These are phyloP conservation scores for Cactoblastis cactorum DNA, from an alignment of 2,888 invertebrate species.

Conservation along the genomic window DNA sequence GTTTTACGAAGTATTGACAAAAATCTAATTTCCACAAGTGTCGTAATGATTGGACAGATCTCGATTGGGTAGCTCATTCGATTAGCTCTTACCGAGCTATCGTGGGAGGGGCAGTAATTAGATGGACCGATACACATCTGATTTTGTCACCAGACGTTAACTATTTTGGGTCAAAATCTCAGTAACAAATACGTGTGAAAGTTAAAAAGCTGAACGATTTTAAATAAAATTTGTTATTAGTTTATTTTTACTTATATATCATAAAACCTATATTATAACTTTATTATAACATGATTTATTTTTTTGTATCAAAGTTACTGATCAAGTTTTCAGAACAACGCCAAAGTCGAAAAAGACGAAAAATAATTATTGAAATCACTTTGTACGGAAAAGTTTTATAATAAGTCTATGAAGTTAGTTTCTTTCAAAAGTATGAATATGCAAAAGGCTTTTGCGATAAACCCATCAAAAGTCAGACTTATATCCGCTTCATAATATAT, in stretches of 20 bases:
- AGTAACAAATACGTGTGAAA: no score
- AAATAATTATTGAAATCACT: no score
- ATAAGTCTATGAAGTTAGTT: conserved; percentile 23
- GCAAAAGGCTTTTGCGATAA: conserved; percentile 51
- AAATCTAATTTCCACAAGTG: no score
- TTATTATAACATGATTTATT: no score
- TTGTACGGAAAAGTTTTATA: not conserved
- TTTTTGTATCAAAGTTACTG: no score
- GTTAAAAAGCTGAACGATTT: no score
- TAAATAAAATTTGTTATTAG: no score
- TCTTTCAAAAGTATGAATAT: conserved; percentile 61
- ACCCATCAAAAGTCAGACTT: conserved; percentile 67
- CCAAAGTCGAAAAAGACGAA: no score
- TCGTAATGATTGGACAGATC: conserved; percentile 24
- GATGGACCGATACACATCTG: not conserved
- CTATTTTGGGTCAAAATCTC: not conserved
- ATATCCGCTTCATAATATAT: conserved; percentile 71
- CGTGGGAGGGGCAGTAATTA: not conserved
- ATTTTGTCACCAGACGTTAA: not conserved
- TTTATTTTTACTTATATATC: no score
- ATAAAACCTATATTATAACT: no score
- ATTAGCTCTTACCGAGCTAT: conserved; percentile 21
- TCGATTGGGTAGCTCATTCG: conserved; percentile 15
- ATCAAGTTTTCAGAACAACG: no score
- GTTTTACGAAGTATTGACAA: no score